A percentile compares a stretch with the other conserved stretches of the same genome.
These are phyloP conservation scores for Troides helena DNA, from an alignment of 2,888 invertebrate species.

Conservation along the genomic window DNA sequence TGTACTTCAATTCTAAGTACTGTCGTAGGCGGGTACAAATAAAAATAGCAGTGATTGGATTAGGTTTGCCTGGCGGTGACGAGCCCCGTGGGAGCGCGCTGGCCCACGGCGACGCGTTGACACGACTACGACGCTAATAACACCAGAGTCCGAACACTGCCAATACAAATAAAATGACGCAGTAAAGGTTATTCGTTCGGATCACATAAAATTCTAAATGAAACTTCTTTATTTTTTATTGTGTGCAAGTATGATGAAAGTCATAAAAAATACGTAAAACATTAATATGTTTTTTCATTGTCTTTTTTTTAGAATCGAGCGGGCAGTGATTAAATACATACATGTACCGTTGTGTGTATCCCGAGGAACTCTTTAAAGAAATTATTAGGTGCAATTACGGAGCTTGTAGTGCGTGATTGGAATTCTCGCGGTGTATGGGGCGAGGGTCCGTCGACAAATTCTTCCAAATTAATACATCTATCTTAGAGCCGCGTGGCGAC, in stretches of 20 bases:
- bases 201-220: constrained; percentile 48
- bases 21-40: constrained; percentile 60
- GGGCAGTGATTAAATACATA: constrained; percentile 19
- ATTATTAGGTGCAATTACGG: constrained; percentile 79
- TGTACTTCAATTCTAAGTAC: constrained; percentile 18
- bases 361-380: constrained; percentile 69
- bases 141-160: constrained; percentile 48
- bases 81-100: constrained; percentile 79
- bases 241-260: constrained; percentile 34
- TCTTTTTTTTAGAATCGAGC: constrained; percentile 13
- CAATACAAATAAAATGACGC: constrained; percentile 60
- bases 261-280: constrained; percentile 33
- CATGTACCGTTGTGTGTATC: constrained; percentile 21
- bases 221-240: constrained; percentile 46
- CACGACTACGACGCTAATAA: constrained; percentile 57
- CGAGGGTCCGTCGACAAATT: constrained; percentile 77
- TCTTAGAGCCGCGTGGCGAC: constrained; percentile 61
- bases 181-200: constrained; percentile 48
- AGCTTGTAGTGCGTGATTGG: constrained; percentile 79
- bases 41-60: constrained; percentile 82
- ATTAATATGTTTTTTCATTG: constrained; percentile 15
- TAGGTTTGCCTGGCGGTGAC: constrained; percentile 81
- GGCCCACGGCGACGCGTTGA: constrained; percentile 62
- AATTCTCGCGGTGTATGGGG: constrained; percentile 57
- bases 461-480: constrained; percentile 80